Evolutionary conservation across 2,888 invertebrate genomes (phyloP).

Genomic region (Dorcus parallelipipedus): DNA sequence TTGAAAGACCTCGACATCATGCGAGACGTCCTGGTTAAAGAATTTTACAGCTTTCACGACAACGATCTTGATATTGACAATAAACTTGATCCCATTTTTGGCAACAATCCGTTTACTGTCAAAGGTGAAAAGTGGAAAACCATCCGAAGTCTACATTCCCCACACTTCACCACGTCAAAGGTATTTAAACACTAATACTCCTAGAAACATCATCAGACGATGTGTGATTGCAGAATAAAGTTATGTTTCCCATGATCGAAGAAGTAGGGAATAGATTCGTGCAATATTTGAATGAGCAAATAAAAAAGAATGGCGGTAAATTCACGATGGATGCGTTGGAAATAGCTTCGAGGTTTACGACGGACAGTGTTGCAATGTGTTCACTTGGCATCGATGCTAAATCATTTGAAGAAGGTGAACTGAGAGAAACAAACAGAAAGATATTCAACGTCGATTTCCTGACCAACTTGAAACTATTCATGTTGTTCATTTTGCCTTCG

Average conservation of each 20-base stretch:
- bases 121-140: slow-evolving; percentile 53
- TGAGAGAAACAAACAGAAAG: slow-evolving; percentile 33
- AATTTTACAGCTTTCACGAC: slow-evolving; percentile 34
- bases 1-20: slow-evolving; percentile 30
- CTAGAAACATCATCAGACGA: neutral
- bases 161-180: slow-evolving; percentile 52
- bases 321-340: slow-evolving; percentile 43
- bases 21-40: slow-evolving; percentile 27
- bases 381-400: slow-evolving; percentile 43
- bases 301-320: slow-evolving; percentile 24
- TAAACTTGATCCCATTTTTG: slow-evolving; percentile 48
- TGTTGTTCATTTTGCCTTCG: slow-evolving; percentile 7
- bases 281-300: slow-evolving; percentile 37
- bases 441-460: slow-evolving; percentile 33
- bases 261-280: slow-evolving; percentile 45
- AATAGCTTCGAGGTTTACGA: slow-evolving; percentile 41
- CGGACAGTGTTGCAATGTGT: slow-evolving; percentile 44
- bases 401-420: slow-evolving; percentile 36
- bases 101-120: slow-evolving; percentile 50
- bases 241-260: slow-evolving; percentile 47
- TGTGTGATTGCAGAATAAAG: slow-evolving; percentile 35
- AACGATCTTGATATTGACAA: slow-evolving; percentile 36
- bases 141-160: slow-evolving; percentile 49
- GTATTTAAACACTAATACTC: neutral
- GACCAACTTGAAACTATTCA: slow-evolving; percentile 4